Evolutionary conservation across 2,888 invertebrate species (phyloP).

Genomic region (Aporophyla nigra): DNA sequence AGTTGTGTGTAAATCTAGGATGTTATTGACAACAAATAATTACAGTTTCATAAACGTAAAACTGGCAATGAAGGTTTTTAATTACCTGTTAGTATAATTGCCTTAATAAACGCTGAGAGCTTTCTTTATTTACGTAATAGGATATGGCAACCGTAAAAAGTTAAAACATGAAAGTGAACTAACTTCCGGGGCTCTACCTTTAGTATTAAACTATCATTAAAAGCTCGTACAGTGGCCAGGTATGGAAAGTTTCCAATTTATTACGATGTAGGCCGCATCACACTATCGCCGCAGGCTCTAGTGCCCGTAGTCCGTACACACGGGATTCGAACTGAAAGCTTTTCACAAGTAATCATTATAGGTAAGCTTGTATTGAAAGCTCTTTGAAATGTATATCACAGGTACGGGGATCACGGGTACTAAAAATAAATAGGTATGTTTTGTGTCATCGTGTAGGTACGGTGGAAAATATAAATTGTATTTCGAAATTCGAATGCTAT

Average conservation of each 20-base stretch:
- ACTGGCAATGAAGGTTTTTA: background rate
- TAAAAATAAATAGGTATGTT: background rate
- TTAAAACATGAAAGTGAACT: constrained; percentile 19
- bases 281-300: constrained; percentile 26
- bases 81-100: background rate
- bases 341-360: constrained; percentile 19
- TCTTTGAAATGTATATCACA: background rate
- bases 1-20: background rate
- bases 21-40: background rate
- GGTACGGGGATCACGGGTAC: no score
- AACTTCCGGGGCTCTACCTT: constrained; percentile 9
- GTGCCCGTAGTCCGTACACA: background rate
- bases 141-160: constrained; percentile 28
- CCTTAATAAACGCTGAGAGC: background rate
- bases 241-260: constrained; percentile 49
- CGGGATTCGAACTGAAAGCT: constrained; percentile 43
- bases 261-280: constrained; percentile 39
- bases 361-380: constrained; percentile 15
- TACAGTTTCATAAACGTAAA: background rate
- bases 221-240: constrained; percentile 11
- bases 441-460: background rate
- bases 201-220: constrained; percentile 41
- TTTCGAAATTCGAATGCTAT: constrained; percentile 1
- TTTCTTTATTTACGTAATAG: constrained; percentile 4
- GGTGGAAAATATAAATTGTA: background rate